These are phyloP conservation scores for Danio albolineatus DNA, from an alignment of 2,797 vertebrate species.

Conservation along the genomic window DNA sequence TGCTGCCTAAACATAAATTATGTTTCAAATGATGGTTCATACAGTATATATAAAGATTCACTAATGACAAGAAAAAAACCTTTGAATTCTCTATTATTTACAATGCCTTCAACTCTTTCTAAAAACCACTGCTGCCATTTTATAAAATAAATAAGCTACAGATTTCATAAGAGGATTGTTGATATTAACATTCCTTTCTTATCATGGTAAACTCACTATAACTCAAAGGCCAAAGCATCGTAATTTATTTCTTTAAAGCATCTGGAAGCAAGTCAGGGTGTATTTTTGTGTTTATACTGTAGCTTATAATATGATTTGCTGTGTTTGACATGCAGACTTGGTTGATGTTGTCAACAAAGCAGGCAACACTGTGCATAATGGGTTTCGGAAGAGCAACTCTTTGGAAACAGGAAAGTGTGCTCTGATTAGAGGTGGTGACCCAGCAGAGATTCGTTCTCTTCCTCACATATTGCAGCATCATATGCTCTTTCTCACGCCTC, in stretches of 20 bases:
- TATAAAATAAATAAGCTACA: neutral
- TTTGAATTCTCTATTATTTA: neutral
- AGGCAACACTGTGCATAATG: conserved; percentile 23
- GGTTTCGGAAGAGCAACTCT: neutral
- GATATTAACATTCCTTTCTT: neutral
- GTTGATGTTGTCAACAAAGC: conserved; percentile 14
- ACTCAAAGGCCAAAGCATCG: neutral
- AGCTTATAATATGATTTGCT: neutral
- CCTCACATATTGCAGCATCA: neutral
- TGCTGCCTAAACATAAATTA: too few species aligned
- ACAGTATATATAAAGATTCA: too few species aligned
- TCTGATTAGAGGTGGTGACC: conserved; percentile 29
- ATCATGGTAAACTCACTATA: neutral
- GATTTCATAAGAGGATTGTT: neutral
- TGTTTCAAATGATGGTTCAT: too few species aligned
- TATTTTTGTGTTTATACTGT: neutral
- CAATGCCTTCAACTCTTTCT: neutral
- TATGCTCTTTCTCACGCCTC: neutral
- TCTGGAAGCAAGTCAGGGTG: neutral
- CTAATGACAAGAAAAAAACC: too few species aligned
- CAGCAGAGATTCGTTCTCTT: conserved; percentile 8
- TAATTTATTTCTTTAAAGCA: neutral
- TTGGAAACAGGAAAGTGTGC: conserved; percentile 15
- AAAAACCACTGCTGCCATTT: neutral
- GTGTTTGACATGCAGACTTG: neutral